Percentiles rank a stretch among this genome's conserved stretches.
Conservation (phyloP, 2,888 invertebrate genomes). For the Isotomurus palustris region DNA sequence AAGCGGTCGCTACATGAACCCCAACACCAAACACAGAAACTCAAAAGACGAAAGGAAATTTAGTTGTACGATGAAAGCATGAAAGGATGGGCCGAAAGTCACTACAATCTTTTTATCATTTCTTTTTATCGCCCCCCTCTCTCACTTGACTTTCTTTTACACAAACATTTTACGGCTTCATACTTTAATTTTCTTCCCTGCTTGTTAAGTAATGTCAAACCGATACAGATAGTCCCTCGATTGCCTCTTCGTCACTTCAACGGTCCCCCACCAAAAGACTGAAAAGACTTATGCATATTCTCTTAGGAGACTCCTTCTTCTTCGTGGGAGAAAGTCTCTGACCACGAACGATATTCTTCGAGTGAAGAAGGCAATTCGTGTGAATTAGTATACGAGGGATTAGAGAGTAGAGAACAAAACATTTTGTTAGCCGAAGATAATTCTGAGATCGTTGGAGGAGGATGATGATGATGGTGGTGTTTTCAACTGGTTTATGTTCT, state of each 20-base stretch:
- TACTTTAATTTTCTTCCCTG: slow-evolving; percentile 11
- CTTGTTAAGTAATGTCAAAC: no score
- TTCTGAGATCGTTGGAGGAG: background rate
- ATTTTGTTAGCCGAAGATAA: no score
- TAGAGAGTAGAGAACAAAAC: no score
- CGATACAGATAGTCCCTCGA: background rate
- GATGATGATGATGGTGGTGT: background rate
- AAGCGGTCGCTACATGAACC: background rate
- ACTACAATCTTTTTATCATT: slow-evolving; percentile 32
- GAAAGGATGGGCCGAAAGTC: slow-evolving; percentile 28
- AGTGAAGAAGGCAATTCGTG: no score
- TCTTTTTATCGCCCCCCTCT: slow-evolving; percentile 24
- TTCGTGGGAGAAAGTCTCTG: background rate
- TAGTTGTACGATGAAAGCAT: slow-evolving; percentile 7
- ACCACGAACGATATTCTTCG: no score
- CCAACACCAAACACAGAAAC: background rate
- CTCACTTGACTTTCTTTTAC: slow-evolving; percentile 17
- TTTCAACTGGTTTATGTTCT: slow-evolving; percentile 29
- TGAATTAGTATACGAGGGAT: no score
- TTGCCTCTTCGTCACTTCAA: slow-evolving; percentile 12
- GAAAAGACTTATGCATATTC: background rate
- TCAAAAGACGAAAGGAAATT: no score
- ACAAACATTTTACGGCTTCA: slow-evolving; percentile 11
- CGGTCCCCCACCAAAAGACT: background rate
- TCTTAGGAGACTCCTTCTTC: slow-evolving; percentile 1